Base-by-base conservation (phyloP, 2,113 vertebrate species). In the Steatornis caripensis region DNA sequence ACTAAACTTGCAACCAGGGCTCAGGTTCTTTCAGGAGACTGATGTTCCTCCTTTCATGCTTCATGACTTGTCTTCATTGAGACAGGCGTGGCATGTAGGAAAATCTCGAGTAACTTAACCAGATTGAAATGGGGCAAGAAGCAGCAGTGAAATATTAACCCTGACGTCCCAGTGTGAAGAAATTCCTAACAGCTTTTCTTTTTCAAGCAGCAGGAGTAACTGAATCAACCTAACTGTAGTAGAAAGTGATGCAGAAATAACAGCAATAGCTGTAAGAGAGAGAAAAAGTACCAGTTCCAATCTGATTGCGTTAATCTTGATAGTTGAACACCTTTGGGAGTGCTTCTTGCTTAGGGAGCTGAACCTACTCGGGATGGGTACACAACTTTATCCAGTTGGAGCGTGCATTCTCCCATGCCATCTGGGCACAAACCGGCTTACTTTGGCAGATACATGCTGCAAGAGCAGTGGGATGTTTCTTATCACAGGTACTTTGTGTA, bases 401-500 rank as follows among this genome's bases (percentile, higher is more conserved):
- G 3, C 0, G 0, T 24, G 18, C 7, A 4, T 8, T 62, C 8
- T 80, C 10, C 39, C 6, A 3, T 22, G 45, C 21, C 34, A 22
- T 12, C 1, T 4, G 39, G 43, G 26, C 13, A 46, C 3, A 24
- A 49, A 24, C 11, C 45, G 46, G 17, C 30, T 46, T 45, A 1
- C 45, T 55, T 60, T 82, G 65, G 43, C 18, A 49, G 10, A 7
- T 23, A 19, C 3, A 4, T 9, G 58, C 58, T 70, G 14, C 12
- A 61, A 21, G n/a, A 49, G 41, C 49, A 61, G 39, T 36, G 48
- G 54, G 58, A 61, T 86, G 24, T 61, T 72, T 80, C 69, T 64
- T 16, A 32, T 30, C 13, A 0, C 1, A 8, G 22, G 6, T 19
- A 11, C 9, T 3, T n/a, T 37, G 45, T 24, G 39, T 69, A 22